phyloP scores from a whole-genome alignment of 2,888 invertebrate species.

The Schizaphis graminum region DNA sequence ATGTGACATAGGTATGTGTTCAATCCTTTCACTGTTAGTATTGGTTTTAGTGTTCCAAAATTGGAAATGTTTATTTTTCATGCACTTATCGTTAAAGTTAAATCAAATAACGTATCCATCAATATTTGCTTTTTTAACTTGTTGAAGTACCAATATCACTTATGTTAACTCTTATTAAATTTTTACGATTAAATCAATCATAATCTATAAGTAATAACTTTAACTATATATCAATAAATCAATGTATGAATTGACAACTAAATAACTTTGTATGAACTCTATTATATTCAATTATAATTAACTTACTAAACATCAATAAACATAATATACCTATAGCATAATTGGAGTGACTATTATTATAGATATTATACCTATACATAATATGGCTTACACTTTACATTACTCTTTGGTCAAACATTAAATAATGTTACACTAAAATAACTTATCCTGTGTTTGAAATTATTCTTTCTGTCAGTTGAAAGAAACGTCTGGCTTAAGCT shows the following conservation, averaged over 20 bases:
- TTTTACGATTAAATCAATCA: not conserved
- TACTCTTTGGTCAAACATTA: not conserved
- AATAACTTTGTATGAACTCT: not conserved
- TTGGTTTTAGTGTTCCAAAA: conserved; percentile 29
- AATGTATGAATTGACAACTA: not conserved
- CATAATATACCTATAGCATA: not conserved
- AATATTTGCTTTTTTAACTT: conserved; percentile 27
- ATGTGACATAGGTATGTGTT: not conserved
- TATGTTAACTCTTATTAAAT: not conserved
- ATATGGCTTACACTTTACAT: not conserved
- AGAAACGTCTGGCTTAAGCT: not conserved
- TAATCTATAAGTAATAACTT: not conserved
- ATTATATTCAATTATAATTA: not conserved
- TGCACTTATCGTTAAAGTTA: not conserved
- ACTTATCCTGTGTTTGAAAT: not conserved
- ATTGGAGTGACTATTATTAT: not conserved
- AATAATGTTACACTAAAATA: not conserved
- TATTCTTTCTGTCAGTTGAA: not conserved
- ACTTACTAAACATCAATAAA: not conserved
- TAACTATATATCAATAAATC: not conserved
- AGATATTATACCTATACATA: not conserved
- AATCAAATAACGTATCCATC: not conserved
- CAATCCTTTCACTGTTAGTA: conserved; percentile 11
- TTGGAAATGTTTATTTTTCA: conserved; percentile 36
- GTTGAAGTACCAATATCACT: not conserved